phyloP scores from a whole-genome alignment of 2,113 vertebrate genomes.

The Eulemur rufifrons region DNA sequence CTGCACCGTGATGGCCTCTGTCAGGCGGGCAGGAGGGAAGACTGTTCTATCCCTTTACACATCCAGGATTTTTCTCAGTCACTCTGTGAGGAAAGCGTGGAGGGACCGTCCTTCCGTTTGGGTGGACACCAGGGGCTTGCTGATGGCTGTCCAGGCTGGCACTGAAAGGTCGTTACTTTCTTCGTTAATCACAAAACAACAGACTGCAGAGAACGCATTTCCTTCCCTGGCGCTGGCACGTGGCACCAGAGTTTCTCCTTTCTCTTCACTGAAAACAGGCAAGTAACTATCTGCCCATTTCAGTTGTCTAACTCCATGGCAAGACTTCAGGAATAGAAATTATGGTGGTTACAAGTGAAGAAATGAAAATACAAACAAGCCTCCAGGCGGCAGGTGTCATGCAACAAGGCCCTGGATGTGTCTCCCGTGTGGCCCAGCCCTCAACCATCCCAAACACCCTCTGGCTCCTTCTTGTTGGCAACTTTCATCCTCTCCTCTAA shows the following conservation, averaged over 20 bases:
- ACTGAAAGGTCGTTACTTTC: background rate
- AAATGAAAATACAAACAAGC: background rate
- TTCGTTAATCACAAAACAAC: background rate
- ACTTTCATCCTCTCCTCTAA: background rate
- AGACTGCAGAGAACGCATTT: background rate
- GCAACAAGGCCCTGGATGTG: fast-evolving
- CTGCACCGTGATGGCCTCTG: fast-evolving
- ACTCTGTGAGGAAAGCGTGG: background rate
- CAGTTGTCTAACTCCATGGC: background rate
- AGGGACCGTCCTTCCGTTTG: background rate
- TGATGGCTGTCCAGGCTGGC: background rate
- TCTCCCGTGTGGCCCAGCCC: background rate
- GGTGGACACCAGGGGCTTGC: background rate
- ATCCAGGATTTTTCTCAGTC: background rate
- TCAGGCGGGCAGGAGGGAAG: background rate
- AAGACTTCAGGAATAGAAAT: background rate
- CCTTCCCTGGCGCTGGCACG: background rate
- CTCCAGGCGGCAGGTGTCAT: background rate
- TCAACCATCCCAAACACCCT: background rate
- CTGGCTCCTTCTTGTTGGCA: background rate
- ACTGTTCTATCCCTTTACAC: background rate
- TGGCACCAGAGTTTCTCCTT: background rate
- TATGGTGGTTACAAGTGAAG: background rate
- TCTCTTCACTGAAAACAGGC: background rate
- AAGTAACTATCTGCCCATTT: background rate